phyloP scores from a whole-genome alignment of 2,797 vertebrate species.

The Lagocephalus sceleratus region DNA sequence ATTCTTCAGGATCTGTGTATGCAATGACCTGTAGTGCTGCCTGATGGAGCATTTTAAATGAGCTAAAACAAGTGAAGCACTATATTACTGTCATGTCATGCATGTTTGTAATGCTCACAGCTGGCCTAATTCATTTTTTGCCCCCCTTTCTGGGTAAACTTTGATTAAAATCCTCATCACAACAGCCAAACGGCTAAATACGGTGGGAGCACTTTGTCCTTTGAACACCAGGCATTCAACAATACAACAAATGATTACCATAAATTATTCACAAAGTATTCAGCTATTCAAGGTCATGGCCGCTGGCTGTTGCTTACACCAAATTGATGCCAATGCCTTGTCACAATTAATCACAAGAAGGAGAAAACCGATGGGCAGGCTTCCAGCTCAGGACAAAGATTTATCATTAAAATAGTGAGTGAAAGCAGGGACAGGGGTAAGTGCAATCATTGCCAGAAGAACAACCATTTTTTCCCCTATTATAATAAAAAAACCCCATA shows the following conservation, averaged over 20 bases:
- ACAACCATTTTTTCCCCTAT: too few species aligned
- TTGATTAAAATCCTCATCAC: conserved; percentile 13
- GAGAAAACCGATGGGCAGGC: conserved; percentile 36
- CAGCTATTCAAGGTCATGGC: conserved; percentile 55
- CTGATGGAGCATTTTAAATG: conserved; percentile 1
- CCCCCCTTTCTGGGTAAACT: conserved; percentile 9
- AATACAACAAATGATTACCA: conserved; percentile 50
- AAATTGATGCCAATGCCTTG: conserved; percentile 36
- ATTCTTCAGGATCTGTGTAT: too few species aligned
- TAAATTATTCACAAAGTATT: conserved; percentile 53
- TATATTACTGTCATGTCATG: not conserved
- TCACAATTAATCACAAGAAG: conserved; percentile 46
- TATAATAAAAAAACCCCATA: too few species aligned
- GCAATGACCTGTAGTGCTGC: too few species aligned
- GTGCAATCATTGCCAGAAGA: not conserved
- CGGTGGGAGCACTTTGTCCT: conserved; percentile 27
- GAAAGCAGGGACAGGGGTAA: conserved; percentile 20
- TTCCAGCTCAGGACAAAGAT: conserved; percentile 42
- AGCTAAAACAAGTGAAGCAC: conserved; percentile 5
- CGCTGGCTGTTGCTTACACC: conserved; percentile 28
- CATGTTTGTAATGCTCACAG: conserved; percentile 3
- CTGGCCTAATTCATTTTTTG: conserved; percentile 7
- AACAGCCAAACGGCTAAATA: conserved; percentile 16
- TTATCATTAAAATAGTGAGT: conserved; percentile 37
- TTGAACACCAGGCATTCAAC: conserved; percentile 34